Base-by-base conservation (phyloP, 2,113 vertebrate species). In the Nycticorax nycticorax region DNA sequence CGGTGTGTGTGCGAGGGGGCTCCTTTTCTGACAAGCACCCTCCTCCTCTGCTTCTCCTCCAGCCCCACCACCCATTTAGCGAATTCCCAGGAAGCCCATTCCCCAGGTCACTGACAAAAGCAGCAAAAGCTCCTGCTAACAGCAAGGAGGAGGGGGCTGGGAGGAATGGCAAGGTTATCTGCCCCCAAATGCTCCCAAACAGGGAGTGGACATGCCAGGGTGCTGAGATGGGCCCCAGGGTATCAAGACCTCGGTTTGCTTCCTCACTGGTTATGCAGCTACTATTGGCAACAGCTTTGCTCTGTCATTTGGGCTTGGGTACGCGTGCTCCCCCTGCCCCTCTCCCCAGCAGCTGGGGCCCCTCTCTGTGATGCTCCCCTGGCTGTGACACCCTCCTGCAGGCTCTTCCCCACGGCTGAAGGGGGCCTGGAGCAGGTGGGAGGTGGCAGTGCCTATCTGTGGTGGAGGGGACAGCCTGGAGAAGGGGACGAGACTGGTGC, bases 1-100 rank as follows among this genome's bases (percentile, higher is more conserved):
- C 77, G 82, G 37, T 3, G 4, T 67, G 30, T 23, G 19, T 59
- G 74, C 62, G 87, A 76, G 45, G 22, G 64, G 57, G 52, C 48
- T 81, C 79, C 35, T 9, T 92, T 97, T 96, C 74, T 5, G 91
- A 88, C 73, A 92, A 98, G 73, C 76, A 95, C 72, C 56, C 77
- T 88, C 41, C 60, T 91, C n/a, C 30, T 68, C 55, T 97, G 12
- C 77, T 87, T 92, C 84, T 91, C 45, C 60, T 35, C 37, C 8
- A 64, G 91, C n/a, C 63, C 66, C 10, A 73, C 33, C 53, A 85
- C 17, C 4, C 43, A 22, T 28, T 60, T 85, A 73, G 71, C 5
- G 27, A 88, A 92, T 63, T 87, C 52, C 56, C 28, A 77, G 56
- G 89, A 45, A 78, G 19, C 15, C 48, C 5, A 6, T 59, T 83